Base-by-base conservation (phyloP, 1,140 invertebrate species). In the Lepidurus arcticus region DNA sequence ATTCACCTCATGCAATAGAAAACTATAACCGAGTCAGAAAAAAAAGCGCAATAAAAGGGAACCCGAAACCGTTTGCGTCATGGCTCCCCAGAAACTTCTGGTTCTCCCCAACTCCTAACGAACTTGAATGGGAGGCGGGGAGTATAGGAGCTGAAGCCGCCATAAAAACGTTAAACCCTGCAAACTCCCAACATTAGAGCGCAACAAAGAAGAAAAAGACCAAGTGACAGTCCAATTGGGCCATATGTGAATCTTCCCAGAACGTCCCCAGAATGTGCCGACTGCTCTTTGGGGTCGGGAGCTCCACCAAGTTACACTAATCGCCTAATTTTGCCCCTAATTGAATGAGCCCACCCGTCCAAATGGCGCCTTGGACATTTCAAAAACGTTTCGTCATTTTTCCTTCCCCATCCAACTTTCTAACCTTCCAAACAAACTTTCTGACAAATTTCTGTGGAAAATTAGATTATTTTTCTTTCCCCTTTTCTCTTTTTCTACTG, bases 221-320 rank as follows among this genome's bases (percentile, higher is more conserved):
- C 45, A n/a, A 7, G 53, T 65, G 53, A 65, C 53, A 65, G 53
- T 65, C 53, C 53, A 65, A 65, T 16, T 65, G 53, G 53, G 53
- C 53, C 53, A 65, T 21, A 65, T 65, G 53, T 65, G 53, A 65
- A 65, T 65, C 53, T 65, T 65, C 53, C 53, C 53, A 65, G 21
- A 65, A n/a, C 53, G 16, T 65, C 53, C 53, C 53, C 16, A 65
- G 53, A 21, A 65, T n/a, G 16, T 65, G 53, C 53, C 53, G 21
- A 13, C 53, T n/a, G 21, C 16, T n/a, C 53, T 65, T 65, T 13
- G 8, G 53, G 53, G 16, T 65, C 16, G 13, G 53, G 53, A 65
- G 53, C 21, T 65, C 16, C 53, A 34, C 53, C 53, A 65, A 65
- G 53, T 65, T 65, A 21, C 53, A 65, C 53, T 65, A 65, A 65